Evolutionary conservation across 1,140 invertebrate species (phyloP).

Genomic region (Delia radicum): DNA sequence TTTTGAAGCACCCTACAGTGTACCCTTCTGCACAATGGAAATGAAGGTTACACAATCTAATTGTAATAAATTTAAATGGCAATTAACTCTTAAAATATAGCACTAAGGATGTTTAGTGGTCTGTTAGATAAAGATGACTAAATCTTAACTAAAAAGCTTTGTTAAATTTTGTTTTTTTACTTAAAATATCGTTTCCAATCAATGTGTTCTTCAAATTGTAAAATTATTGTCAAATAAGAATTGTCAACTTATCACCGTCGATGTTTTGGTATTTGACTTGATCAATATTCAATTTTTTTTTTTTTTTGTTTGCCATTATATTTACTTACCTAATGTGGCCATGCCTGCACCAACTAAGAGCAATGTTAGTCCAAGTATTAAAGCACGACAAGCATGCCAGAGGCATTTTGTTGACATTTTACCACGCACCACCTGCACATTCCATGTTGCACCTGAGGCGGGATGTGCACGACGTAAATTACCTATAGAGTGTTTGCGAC

Average conservation of each 20-base stretch:
- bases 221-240: not conserved
- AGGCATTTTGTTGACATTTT: slow-evolving; percentile 84
- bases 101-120: too few species aligned
- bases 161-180: too few species aligned
- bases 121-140: too few species aligned
- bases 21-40: too few species aligned
- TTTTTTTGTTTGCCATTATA: too few species aligned
- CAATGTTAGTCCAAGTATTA: slow-evolving; percentile 78
- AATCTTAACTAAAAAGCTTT: too few species aligned
- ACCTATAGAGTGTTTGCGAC: slow-evolving; percentile 61
- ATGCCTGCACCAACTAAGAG: slow-evolving; percentile 84
- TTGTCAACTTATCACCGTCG: not conserved
- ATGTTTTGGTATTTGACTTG: too few species aligned
- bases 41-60: too few species aligned
- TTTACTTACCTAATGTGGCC: slow-evolving; percentile 78
- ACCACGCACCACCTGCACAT: slow-evolving; percentile 71
- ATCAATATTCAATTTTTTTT: too few species aligned
- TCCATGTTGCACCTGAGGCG: slow-evolving; percentile 70
- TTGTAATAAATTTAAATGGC: too few species aligned
- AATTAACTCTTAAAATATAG: too few species aligned
- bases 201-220: not conserved
- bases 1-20: too few species aligned
- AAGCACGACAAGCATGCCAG: slow-evolving; percentile 86
- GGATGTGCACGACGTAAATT: slow-evolving; percentile 66
- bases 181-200: not conserved